Evolutionary conservation across 1,140 invertebrate genomes (phyloP).

Genomic region (Goniozus legneri): DNA sequence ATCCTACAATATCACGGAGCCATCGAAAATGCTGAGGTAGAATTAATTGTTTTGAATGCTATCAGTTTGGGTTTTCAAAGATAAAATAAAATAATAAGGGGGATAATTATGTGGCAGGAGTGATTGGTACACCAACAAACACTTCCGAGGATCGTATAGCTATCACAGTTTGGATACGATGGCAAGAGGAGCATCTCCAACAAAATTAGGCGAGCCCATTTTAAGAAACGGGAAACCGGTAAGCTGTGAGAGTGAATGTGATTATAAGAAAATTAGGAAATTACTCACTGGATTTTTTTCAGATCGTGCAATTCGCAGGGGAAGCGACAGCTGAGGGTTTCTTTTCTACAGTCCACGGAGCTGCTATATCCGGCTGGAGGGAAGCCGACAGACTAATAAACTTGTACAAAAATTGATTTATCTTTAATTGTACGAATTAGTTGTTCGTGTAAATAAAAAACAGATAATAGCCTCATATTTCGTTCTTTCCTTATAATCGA

Average conservation of each 20-base stretch:
- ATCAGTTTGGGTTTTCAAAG: conserved; percentile 38
- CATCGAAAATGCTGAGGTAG: conserved; percentile 34
- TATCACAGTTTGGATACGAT: conserved; percentile 59
- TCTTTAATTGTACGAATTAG: too few relatives aligned
- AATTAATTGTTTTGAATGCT: too few relatives aligned
- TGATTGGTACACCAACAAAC: conserved; percentile 66
- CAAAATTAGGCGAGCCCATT: conserved; percentile 38
- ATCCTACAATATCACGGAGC: conserved; percentile 51
- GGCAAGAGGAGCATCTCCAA: conserved; percentile 16
- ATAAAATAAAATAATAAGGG: conserved; percentile 27
- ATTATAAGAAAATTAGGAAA: not conserved
- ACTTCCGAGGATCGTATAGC: conserved; percentile 69
- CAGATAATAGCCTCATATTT: too few relatives aligned
- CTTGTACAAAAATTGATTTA: conserved; percentile 11
- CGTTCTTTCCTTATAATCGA: too few relatives aligned
- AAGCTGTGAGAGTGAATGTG: conserved; percentile 7
- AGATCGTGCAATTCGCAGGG: conserved; percentile 66
- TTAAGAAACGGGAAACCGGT: conserved; percentile 33
- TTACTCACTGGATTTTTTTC: conserved; percentile 9
- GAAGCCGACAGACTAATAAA: conserved; percentile 67
- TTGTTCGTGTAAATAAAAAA: too few relatives aligned
- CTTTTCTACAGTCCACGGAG: conserved; percentile 79
- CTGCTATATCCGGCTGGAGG: conserved; percentile 71
- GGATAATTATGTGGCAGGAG: conserved; percentile 47
- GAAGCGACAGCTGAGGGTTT: conserved; percentile 66